Percentiles rank a stretch among this genome's conserved stretches.
These are phyloP conservation scores for Acropora tenuis DNA, from an alignment of 64 coral and sea anemone genomes.

Conservation along the genomic window DNA sequence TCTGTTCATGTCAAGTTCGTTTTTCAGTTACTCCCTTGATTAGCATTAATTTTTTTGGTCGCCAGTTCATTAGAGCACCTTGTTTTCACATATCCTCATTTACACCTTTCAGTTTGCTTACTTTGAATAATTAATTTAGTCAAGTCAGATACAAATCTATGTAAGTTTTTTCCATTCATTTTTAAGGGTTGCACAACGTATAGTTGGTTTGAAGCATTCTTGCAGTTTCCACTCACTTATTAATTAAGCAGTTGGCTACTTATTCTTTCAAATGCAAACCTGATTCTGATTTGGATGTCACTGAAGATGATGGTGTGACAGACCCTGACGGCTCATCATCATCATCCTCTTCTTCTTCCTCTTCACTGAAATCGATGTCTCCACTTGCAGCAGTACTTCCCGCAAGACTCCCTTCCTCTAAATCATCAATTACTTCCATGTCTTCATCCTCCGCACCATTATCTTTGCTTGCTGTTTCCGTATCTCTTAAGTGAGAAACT, in stretches of 20 bases:
- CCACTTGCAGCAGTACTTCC: constrained; percentile 54
- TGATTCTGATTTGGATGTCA: constrained; percentile 79
- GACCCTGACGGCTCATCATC: constrained; percentile 51
- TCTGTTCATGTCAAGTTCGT: too few species aligned
- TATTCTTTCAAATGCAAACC: neutral
- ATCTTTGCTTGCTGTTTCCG: neutral
- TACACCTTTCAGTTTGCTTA: too few species aligned
- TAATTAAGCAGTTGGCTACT: neutral
- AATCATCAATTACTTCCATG: constrained; percentile 93
- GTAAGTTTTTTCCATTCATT: too few species aligned
- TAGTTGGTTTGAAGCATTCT: neutral
- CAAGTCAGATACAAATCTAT: too few species aligned
- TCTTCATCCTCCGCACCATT: constrained; percentile 59
- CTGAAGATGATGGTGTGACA: constrained; percentile 67
- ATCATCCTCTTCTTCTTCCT: neutral
- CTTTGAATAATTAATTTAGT: too few species aligned
- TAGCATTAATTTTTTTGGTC: too few species aligned
- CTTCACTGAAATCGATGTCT: constrained; percentile 31
- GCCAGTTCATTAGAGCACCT: too few species aligned
- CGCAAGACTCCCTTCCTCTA: constrained; percentile 44
- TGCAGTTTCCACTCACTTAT: neutral
- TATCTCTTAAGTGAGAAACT: constrained; percentile 5
- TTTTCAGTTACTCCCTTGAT: too few species aligned
- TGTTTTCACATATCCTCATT: too few species aligned
- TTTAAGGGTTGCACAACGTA: neutral